Base-by-base conservation (phyloP, 2,888 invertebrate genomes). In the Bellardia pandia region DNA sequence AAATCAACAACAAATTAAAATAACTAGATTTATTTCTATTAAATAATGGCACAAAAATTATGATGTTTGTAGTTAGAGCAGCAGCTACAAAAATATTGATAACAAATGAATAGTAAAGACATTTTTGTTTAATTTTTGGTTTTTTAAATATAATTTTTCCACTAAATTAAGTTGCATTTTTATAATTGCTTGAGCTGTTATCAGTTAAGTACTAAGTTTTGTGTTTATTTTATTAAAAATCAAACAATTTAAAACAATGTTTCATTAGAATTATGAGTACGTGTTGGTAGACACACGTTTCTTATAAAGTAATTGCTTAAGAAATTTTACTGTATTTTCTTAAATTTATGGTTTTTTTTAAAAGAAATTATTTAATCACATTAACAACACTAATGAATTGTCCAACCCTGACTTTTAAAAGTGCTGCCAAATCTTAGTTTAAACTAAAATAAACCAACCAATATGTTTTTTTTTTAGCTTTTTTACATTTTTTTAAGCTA, bases 21-120 rank as follows among this genome's bases (percentile, higher is more conserved):
- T 58, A 68, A 40, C 13, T 62, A 37, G 37, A 40, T 33, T 71
- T 53, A 33, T 69, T 16, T 48, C 3, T 11, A 40, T 48, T 9
- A 71, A 71, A 81, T 74, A n/a, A 23, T 58, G 76, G 60, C 64
- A 56, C 72, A 76, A 60, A 76, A 60, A 60, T 69, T 76, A 69
- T 82, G 82, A 82, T 69, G 75, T 82, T 82, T 66, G 30, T 53
- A 1, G n/a, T 56, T 30, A 45, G 8, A 56, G 8, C 14, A 66
- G 56, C 33, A 33, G 13, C 58, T 9, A 53, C 23, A 30, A 77
- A 56, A 45, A 30, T 45, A 33, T 30, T 66, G 68, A 68, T 68
- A 78, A 68, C 75, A 56, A 53, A n/a, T 8, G 3, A 13, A 56
- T n/a, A 76, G 13, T 64, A 9, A 30, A 58, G 16, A 16, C 58